These are phyloP conservation scores for Labroides dimidiatus DNA, from an alignment of 2,797 vertebrate species.

Conservation along the genomic window DNA sequence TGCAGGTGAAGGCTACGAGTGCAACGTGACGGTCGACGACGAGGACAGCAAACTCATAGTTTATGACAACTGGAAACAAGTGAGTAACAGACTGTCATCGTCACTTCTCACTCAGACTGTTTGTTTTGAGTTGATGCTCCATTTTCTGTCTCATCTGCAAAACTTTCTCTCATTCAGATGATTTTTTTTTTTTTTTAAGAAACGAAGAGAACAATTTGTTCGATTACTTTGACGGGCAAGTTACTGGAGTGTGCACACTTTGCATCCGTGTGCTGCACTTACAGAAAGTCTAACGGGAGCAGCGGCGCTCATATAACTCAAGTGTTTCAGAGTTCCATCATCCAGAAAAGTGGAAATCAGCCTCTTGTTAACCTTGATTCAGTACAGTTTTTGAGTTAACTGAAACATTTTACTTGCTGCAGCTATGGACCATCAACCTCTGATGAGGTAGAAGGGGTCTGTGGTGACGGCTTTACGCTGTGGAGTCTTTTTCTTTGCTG, in stretches of 20 bases:
- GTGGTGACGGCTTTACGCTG: constrained; percentile 14
- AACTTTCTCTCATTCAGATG: background rate
- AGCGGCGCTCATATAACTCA: constrained; percentile 10
- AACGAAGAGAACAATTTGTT: constrained; percentile 28
- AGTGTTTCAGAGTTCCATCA: constrained; percentile 30
- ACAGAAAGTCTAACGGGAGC: constrained; percentile 13
- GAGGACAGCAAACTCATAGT: constrained; percentile 90
- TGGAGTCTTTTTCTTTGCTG: background rate
- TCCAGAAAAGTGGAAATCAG: constrained; percentile 42
- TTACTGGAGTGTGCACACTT: constrained; percentile 7
- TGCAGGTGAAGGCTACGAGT: constrained; percentile 90
- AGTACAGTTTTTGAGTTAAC: constrained; percentile 16
- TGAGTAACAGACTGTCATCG: constrained; percentile 63
- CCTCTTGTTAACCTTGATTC: constrained; percentile 36
- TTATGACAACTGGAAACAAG: constrained; percentile 94
- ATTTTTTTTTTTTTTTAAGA: background rate
- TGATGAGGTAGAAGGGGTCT: constrained; percentile 24
- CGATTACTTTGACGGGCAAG: constrained; percentile 19
- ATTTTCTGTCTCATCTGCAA: background rate
- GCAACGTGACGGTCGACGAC: constrained; percentile 88
- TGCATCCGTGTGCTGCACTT: background rate
- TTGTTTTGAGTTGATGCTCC: background rate
- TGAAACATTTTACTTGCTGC: constrained; percentile 29
- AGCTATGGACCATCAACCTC: constrained; percentile 19
- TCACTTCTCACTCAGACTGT: background rate